Conservation (phyloP, 1,140 invertebrate species). For the Drosophila nasuta region DNA sequence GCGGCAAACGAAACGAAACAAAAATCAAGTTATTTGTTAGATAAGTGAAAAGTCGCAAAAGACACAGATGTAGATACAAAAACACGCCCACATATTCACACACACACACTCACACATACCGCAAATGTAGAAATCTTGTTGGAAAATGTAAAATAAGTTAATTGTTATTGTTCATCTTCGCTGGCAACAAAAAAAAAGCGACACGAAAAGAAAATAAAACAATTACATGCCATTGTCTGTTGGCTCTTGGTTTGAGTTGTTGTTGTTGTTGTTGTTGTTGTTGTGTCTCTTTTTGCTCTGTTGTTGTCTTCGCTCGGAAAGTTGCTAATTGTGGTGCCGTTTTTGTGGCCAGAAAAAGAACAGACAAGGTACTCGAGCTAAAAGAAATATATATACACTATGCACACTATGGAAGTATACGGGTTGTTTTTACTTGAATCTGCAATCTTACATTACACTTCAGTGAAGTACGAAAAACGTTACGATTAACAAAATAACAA, state of each 20-base stretch:
- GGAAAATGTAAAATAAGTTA: slow-evolving; percentile 46
- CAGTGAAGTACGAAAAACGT: slow-evolving; percentile 14
- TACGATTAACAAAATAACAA: slow-evolving; percentile 8
- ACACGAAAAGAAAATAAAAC: slow-evolving; percentile 20
- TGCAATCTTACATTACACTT: slow-evolving; percentile 15
- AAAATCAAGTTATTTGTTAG: slow-evolving; percentile 59
- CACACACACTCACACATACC: not conserved
- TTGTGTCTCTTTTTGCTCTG: not conserved
- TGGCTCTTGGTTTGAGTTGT: not conserved
- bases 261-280: not conserved
- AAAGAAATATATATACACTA: not conserved
- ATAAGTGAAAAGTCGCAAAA: slow-evolving; percentile 39
- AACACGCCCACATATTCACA: slow-evolving; percentile 1
- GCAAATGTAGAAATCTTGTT: slow-evolving; percentile 32
- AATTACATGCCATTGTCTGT: slow-evolving; percentile 39
- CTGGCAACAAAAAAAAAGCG: slow-evolving; percentile 4
- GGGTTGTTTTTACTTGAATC: slow-evolving; percentile 25
- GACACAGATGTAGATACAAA: slow-evolving; percentile 4
- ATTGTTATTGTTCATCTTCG: slow-evolving; percentile 44
- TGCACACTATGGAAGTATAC: slow-evolving; percentile 1
- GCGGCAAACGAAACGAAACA: not conserved
- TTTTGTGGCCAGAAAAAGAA: not conserved
- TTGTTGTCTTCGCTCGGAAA: not conserved
- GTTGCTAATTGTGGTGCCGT: slow-evolving; percentile 14
- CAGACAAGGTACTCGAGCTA: not conserved